A percentile compares a stretch with the other conserved stretches of the same genome.
phyloP scores from a whole-genome alignment of 2,888 invertebrate species.

The Buathra laborator region DNA sequence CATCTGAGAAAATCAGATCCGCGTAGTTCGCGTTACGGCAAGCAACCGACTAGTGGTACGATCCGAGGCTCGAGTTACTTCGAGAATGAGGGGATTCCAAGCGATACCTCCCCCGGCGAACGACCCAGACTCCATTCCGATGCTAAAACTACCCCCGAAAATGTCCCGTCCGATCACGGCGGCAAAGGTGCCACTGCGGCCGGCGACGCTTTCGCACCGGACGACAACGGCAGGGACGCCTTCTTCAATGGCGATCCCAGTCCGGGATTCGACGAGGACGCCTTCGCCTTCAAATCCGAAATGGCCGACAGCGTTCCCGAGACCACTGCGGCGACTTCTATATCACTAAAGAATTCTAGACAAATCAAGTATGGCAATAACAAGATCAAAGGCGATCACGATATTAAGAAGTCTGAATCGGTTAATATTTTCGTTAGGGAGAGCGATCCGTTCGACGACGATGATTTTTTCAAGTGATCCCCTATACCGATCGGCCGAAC shows the following conservation, averaged over 20 bases:
- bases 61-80: conserved; percentile 82
- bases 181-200: conserved; percentile 68
- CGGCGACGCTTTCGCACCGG: conserved; percentile 76
- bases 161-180: conserved; percentile 73
- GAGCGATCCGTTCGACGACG: conserved; percentile 95
- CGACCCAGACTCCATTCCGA: conserved; percentile 77
- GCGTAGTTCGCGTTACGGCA: conserved; percentile 57
- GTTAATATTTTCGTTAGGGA: conserved; percentile 95
- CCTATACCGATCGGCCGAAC: background rate
- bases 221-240: conserved; percentile 77
- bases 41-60: conserved; percentile 3
- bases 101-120: conserved; percentile 78
- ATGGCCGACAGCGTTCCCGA: conserved; percentile 82
- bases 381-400: conserved; percentile 86
- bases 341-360: conserved; percentile 80
- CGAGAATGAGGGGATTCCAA: conserved; percentile 88
- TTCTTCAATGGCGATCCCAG: conserved; percentile 82
- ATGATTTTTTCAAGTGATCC: conserved; percentile 91
- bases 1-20: conserved; percentile 72
- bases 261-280: conserved; percentile 74
- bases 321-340: conserved; percentile 73
- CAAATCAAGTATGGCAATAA: conserved; percentile 84
- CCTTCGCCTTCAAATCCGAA: conserved; percentile 82
- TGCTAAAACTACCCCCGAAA: conserved; percentile 81
- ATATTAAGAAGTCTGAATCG: conserved; percentile 95